Evolutionary conservation across 2,888 invertebrate species (phyloP).

Genomic region (Fragum fragum): DNA sequence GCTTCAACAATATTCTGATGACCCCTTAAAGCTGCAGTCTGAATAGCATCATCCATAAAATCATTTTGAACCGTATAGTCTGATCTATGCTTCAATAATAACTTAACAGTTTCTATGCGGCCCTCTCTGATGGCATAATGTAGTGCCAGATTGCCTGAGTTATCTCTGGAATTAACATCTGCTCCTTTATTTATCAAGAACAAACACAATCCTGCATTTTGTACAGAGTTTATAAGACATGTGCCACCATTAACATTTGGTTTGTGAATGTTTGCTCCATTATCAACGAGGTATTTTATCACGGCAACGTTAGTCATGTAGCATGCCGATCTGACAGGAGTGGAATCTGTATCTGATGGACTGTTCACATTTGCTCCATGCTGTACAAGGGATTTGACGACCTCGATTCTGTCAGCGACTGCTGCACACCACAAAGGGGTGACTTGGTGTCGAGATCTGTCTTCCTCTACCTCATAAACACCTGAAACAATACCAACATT

Average conservation of each 20-base stretch:
- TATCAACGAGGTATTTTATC: slow-evolving; percentile 83
- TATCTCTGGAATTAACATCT: slow-evolving; percentile 94
- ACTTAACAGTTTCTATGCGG: slow-evolving; percentile 93
- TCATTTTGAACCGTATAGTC: slow-evolving; percentile 91
- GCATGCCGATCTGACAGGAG: slow-evolving; percentile 95
- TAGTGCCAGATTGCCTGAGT: slow-evolving; percentile 95
- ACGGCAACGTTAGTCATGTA: slow-evolving; percentile 90
- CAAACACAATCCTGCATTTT: slow-evolving; percentile 93
- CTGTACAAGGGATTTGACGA: slow-evolving; percentile 92
- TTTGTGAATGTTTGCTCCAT: slow-evolving; percentile 89
- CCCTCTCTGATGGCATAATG: slow-evolving; percentile 94
- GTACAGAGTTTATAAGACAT: slow-evolving; percentile 97
- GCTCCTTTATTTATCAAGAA: slow-evolving; percentile 94
- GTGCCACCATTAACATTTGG: slow-evolving; percentile 97
- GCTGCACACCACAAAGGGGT: slow-evolving; percentile 97
- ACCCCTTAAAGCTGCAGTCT: slow-evolving; percentile 94
- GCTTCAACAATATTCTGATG: slow-evolving; percentile 88
- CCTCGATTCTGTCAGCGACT: slow-evolving; percentile 93
- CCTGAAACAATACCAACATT: slow-evolving; percentile 32
- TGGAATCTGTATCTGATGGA: slow-evolving; percentile 94
- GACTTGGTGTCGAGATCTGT: slow-evolving; percentile 93
- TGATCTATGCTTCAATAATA: slow-evolving; percentile 93
- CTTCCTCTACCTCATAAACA: slow-evolving; percentile 91
- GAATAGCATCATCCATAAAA: slow-evolving; percentile 95
- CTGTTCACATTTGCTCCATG: slow-evolving; percentile 95